Evolutionary conservation across 2,797 vertebrate genomes (phyloP).

Genomic region (Coregonus suidteri): DNA sequence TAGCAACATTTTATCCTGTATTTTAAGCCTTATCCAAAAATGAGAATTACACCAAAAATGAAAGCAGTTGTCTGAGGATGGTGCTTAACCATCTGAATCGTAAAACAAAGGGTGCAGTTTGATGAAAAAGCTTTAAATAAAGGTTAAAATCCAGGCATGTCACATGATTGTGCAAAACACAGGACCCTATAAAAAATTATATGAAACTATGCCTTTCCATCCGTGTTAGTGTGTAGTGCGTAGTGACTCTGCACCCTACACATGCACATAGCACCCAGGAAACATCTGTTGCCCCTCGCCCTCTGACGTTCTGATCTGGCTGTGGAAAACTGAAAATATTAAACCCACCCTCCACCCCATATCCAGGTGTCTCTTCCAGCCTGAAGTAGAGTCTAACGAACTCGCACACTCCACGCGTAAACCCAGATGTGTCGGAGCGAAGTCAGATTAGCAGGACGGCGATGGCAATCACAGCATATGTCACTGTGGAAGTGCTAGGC

Average conservation of each 20-base stretch:
- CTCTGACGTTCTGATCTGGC: neutral
- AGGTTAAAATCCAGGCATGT: too few species aligned
- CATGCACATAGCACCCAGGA: too few species aligned
- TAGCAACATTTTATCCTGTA: too few species aligned
- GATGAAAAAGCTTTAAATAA: too few species aligned
- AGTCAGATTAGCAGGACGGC: slow-evolving; percentile 60
- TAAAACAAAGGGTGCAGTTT: too few species aligned
- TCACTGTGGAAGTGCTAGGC: slow-evolving; percentile 60
- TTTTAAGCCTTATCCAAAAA: too few species aligned
- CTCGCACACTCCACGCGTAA: slow-evolving; percentile 43
- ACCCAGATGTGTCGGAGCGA: slow-evolving; percentile 47
- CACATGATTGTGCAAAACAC: too few species aligned
- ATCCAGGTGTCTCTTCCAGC: neutral
- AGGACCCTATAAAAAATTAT: too few species aligned
- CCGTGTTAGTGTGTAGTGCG: neutral
- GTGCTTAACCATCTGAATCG: too few species aligned
- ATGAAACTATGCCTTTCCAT: neutral
- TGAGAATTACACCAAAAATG: too few species aligned
- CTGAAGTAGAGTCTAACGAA: slow-evolving; percentile 60
- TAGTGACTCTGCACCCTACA: neutral
- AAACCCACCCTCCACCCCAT: neutral
- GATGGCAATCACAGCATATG: slow-evolving; percentile 70
- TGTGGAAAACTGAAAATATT: neutral
- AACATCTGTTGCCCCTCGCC: neutral
- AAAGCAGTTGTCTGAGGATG: too few species aligned